Evolutionary conservation across 2,888 invertebrate genomes (phyloP).

Genomic region (Nymphalis c-album): DNA sequence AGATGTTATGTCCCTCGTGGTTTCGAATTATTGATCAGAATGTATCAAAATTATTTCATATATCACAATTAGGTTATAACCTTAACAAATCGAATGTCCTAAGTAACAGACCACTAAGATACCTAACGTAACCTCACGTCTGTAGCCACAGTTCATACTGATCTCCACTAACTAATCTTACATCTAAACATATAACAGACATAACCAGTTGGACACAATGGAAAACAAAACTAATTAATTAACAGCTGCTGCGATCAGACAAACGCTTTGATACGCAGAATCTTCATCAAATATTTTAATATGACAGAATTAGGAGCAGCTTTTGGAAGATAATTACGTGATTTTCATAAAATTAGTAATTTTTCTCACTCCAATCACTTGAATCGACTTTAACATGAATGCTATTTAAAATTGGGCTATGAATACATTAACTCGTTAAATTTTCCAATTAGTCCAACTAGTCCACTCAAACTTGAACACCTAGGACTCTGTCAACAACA

Average conservation of each 20-base stretch:
- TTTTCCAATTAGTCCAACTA: conserved; percentile 4
- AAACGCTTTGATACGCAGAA: no score
- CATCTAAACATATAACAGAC: conserved; percentile 18
- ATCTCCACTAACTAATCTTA: conserved; percentile 26
- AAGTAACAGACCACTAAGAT: conserved; percentile 17
- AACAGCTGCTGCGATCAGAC: no score
- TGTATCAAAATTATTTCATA: background rate
- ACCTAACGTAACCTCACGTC: conserved; percentile 16
- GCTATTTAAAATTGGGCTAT: no score
- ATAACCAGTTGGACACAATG: conserved; percentile 6
- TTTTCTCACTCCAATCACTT: no score
- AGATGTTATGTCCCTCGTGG: no score
- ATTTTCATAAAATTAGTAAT: no score
- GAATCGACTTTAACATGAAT: no score
- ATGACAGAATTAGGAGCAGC: no score
- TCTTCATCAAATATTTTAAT: no score
- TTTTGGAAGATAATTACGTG: no score
- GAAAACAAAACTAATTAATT: background rate
- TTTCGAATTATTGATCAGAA: no score
- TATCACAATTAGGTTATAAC: conserved; percentile 14
- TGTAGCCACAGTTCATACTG: conserved; percentile 25
- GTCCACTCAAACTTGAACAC: conserved; percentile 88
- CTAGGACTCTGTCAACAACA: conserved; percentile 90
- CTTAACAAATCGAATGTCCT: conserved; percentile 17
- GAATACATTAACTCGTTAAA: background rate